These are phyloP conservation scores for Pseudorhiza aurosa DNA, from an alignment of 30 jellyfish, hydroid and myxozoan species.

Conservation along the genomic window DNA sequence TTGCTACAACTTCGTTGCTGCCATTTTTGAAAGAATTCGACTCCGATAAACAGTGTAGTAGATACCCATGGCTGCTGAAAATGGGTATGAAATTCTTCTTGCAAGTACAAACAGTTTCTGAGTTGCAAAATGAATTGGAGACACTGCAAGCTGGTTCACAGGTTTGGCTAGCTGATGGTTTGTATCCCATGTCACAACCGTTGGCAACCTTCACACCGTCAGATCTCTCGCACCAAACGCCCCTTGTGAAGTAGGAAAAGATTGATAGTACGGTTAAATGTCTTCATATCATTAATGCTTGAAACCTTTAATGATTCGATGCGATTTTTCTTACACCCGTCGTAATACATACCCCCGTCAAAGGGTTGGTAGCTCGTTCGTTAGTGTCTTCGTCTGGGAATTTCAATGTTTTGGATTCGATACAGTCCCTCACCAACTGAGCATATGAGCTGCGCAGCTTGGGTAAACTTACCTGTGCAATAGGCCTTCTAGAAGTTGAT, in stretches of 20 bases:
- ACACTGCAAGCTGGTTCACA: conserved; percentile 64
- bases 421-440: no score
- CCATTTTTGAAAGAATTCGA: conserved; percentile 28
- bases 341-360: no score
- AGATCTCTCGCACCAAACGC: conserved; percentile 70
- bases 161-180: conserved; percentile 40
- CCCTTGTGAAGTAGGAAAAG: conserved; percentile 12
- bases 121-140: conserved; percentile 50
- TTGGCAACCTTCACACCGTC: conserved; percentile 49
- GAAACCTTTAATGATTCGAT: no score
- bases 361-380: no score
- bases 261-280: background rate
- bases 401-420: no score
- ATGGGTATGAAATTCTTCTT: conserved; percentile 24
- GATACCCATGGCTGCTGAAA: conserved; percentile 44
- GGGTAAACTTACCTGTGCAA: no score
- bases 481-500: no score
- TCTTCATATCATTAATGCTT: background rate
- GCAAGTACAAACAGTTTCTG: conserved; percentile 44
- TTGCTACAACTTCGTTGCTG: conserved; percentile 4
- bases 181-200: conserved; percentile 40
- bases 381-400: no score
- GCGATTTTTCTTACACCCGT: background rate
- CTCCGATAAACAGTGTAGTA: conserved; percentile 54
- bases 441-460: no score